A percentile compares a stretch with the other conserved stretches of the same genome.
Conservation (phyloP, 2,797 vertebrate species). For the Myiotriccus ornatus region DNA sequence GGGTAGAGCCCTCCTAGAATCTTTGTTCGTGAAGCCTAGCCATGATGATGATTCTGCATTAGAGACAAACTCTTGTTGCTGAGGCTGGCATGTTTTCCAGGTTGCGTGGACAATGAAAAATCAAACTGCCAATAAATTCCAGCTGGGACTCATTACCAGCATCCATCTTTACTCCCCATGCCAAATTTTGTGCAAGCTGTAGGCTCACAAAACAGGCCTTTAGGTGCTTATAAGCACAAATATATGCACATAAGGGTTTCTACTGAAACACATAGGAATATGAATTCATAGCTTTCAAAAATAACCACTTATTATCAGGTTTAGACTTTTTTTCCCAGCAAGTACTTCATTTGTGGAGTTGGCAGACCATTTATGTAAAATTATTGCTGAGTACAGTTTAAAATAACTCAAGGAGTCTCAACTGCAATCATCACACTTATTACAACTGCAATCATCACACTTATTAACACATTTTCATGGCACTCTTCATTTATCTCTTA, state of each 20-base stretch:
- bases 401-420: not conserved
- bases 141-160: not conserved
- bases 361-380: not conserved
- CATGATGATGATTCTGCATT: not conserved
- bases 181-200: not conserved
- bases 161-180: not conserved
- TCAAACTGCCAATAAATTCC: not conserved
- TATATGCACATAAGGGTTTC: not conserved
- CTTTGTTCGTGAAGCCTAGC: too few species aligned
- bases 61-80: not conserved
- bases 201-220: not conserved
- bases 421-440: not conserved
- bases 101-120: not conserved
- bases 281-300: not conserved
- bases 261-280: not conserved
- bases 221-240: not conserved
- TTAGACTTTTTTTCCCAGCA: not conserved
- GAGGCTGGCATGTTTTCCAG: not conserved
- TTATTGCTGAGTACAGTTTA: not conserved
- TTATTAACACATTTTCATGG: not conserved
- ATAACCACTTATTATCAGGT: not conserved
- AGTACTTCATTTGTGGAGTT: not conserved
- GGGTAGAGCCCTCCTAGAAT: too few species aligned
- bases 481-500: not conserved
- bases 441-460: too few species aligned